Evolutionary conservation across 2,797 vertebrate species (phyloP), one percentile per base, ranked within the genome.

Genomic region (Microtus californicus): DNA sequence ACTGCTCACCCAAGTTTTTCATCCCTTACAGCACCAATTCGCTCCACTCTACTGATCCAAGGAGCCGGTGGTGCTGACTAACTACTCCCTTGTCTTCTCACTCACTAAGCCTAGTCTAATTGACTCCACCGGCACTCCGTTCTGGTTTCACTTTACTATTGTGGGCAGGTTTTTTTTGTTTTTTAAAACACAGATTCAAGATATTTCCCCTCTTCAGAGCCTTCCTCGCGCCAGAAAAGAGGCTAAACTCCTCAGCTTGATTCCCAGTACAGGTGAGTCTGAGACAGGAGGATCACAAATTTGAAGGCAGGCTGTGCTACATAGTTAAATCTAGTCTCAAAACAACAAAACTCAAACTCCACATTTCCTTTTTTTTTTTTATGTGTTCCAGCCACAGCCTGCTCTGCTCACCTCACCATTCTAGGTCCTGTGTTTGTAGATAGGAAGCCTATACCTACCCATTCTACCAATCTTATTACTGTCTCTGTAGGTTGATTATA

Each of bases 141-240:
- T 45, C 45, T 29, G 13, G 31, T 74, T 81, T 80, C 45, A 31
- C 67, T 56, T 13, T 3, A 88, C 37, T 19, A 1, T 37, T 21
- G 43, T 29, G 82, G 45, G 74, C 56, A 11, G 13, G 2, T 65
- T 83, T 81, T 40, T 63, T n/a, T 14, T n/a, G n/a, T 37, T 79
- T 89, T 89, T 65, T 27, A n/a, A 40, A 96, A 79, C 23, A 37
- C n/a, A 80, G 48, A 37, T 21, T 77, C 85, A n/a, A n/a, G 37
- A 13, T 25, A 48, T 65, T 54, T 71, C 5, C 27, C 45, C 63
- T 51, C 29, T 10, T 63, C 54, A 34, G 40, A 77, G 12, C 67
- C 67, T 92, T 92, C 56, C 51, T 51, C 40, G 31, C 17, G 56
- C 69, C 78, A 27, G 65, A 89, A 48, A 91, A 92, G 61, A 89